Base-by-base conservation (phyloP, 2,888 invertebrate species). In the Kryphioiulus occultus region DNA sequence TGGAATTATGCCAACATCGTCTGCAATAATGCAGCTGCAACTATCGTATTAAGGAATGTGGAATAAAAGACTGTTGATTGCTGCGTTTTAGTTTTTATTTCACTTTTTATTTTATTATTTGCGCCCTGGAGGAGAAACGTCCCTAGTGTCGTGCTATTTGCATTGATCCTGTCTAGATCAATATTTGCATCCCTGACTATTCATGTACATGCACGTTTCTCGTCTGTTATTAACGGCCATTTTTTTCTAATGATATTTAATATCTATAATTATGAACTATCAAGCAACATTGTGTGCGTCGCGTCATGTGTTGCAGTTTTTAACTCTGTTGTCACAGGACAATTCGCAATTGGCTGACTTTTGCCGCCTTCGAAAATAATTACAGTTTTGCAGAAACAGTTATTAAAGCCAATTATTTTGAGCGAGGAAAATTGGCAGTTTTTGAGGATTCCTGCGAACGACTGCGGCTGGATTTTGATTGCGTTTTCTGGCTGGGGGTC, bases 361-460 rank as follows among this genome's bases (percentile, higher is more conserved):
- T 78, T 26, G 12, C 78, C 78, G 78, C 78, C 78, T 78, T 30
- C 78, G 3, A 15, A 78, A 78, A 30, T 78, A 78, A 78, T 78
- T 78, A 78, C 78, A 30, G 78, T 78, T 78, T 78, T 78, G 78
- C 78, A 78, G 78, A 17, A 78, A 78, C 30, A 26, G 30, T 78
- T 78, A 78, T 78, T 78, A 78, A 78, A 78, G 78, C 26, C 78
- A 78, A 78, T 78, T 78, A 78, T 78, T 68, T 78, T 78, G 78
- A 78, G 78, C 78, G 5, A 26, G 78, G 26, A 30, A 78, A 78
- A 78, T 78, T 78, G 78, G 78, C 78, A 78, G 30, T 78, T 78
- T 78, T 0, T 19, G n/a, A 78, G 78, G 22, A 22, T 26, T 78
- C 17, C 78, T 78, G 78, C 26, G 30, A 26, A 26, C 26, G 78